Conservation (phyloP, 2,888 invertebrate genomes). For the Sclerodermus sp. region DNA sequence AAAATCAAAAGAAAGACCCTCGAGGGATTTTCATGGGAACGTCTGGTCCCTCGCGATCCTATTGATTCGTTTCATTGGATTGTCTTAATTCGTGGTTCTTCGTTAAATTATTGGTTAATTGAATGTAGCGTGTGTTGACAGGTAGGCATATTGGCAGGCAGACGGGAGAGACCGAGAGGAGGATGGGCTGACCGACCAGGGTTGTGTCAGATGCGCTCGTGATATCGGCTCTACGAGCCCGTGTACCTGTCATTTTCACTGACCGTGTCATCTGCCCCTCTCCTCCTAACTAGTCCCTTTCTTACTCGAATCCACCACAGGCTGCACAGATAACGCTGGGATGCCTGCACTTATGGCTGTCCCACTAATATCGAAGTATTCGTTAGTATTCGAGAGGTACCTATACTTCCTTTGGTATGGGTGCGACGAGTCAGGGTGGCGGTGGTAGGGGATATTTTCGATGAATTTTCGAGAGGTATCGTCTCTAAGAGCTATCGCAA, state of each 20-base stretch:
- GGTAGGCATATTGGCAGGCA: conserved; percentile 55
- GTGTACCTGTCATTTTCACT: conserved; percentile 57
- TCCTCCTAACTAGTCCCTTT: conserved; percentile 36
- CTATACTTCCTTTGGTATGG: too few species aligned
- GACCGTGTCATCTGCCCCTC: conserved; percentile 48
- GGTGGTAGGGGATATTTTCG: too few species aligned
- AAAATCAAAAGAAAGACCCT: too few species aligned
- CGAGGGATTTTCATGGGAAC: too few species aligned
- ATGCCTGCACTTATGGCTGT: conserved; percentile 26
- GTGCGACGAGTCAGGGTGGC: too few species aligned
- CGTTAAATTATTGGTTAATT: conserved; percentile 43
- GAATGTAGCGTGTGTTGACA: conserved; percentile 58
- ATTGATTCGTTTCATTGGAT: too few species aligned
- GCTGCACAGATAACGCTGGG: conserved; percentile 32
- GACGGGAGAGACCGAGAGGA: conserved; percentile 23
- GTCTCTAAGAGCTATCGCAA: too few species aligned
- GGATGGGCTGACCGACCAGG: conserved; percentile 43
- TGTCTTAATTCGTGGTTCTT: too few species aligned
- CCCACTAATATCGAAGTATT: too few species aligned
- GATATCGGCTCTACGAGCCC: conserved; percentile 50
- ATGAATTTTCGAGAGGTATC: too few species aligned
- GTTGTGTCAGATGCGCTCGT: conserved; percentile 54
- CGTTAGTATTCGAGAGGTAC: too few species aligned
- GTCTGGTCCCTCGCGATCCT: too few species aligned
- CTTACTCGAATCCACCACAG: not conserved